phyloP scores from a whole-genome alignment of 2,113 vertebrate species.

The Sphaerodactylus townsendi region DNA sequence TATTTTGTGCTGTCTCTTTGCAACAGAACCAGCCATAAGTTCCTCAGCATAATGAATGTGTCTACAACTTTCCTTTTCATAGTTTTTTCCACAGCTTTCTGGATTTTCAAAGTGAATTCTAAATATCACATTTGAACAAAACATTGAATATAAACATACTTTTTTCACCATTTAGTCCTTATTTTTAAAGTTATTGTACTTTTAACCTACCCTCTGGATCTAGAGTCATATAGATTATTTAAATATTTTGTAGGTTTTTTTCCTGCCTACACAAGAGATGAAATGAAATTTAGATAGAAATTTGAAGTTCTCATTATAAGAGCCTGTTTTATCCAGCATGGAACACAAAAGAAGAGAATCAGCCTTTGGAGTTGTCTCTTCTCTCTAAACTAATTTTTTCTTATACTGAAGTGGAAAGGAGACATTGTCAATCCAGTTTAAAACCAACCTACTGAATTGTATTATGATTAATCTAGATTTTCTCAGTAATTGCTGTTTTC shows the following conservation, averaged over 20 bases:
- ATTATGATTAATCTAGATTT: not conserved
- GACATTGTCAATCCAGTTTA: not conserved
- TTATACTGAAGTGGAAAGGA: not conserved
- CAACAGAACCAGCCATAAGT: not conserved
- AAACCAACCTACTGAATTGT: not conserved
- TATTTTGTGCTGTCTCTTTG: not conserved
- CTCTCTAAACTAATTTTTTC: not conserved
- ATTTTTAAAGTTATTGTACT: not conserved
- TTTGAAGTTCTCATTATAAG: not conserved
- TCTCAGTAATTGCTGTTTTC: conserved; percentile 51
- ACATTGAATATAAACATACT: not conserved
- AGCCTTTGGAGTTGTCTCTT: not conserved
- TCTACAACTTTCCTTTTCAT: not conserved
- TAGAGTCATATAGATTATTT: not conserved
- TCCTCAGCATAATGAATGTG: not conserved
- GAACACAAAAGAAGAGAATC: not conserved
- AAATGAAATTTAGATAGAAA: not conserved
- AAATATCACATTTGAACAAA: not conserved
- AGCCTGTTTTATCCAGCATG: not conserved
- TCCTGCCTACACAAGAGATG: not conserved
- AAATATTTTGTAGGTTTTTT: not conserved
- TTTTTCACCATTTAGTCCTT: not conserved
- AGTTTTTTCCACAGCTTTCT: not conserved
- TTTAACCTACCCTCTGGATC: no score
- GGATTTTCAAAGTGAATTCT: not conserved